Base-by-base conservation (phyloP, 2,113 vertebrate species). In the Elgaria multicarinata region DNA sequence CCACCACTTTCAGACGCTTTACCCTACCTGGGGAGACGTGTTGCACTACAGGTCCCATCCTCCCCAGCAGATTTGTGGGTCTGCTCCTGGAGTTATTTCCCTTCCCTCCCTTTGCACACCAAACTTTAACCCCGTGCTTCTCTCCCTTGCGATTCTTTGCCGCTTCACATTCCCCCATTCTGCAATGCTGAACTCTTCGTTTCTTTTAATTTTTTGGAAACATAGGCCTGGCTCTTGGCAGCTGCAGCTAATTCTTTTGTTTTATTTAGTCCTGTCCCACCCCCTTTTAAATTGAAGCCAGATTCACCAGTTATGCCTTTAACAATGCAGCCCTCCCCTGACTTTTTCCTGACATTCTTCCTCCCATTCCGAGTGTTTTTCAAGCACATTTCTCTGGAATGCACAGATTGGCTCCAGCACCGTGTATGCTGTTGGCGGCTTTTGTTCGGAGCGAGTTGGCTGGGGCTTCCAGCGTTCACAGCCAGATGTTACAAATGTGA, bases 401-500 rank as follows among this genome's bases (percentile, higher is more conserved):
- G 94, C 80, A 2, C 77, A 36, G 86, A 46, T 88, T 18, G 0
- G 0, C 93, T 92, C 66, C 3, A 77, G 58, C 83, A 90, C 85
- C 1, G 8, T 42, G 79, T 91, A 90, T 89, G 44, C 42, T 0
- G 89, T 58, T 0, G 88, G 33, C 87, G 84, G 87, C 90, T 92
- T 85, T 89, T 89, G 55, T 72, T 94, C 62, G 14, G 33, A 16
- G 53, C 78, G 87, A 90, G 87, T 26, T 96, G 96, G 95, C 96
- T 90, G 53, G 77, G 92, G 90, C 83, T 39, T 36, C 62, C 92
- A 3, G 84, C 85, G 91, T 95, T 96, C 95, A 94, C 94, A 95
- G 96, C 95, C 96, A 96, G 95, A 95, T 96, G 95, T 96, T 92
- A 91, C 16, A 0, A 83, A 91, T 20, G 89, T 92, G 93, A 94